A percentile compares a stretch with the other conserved stretches of the same genome.
phyloP scores from a whole-genome alignment of 2,888 invertebrate species.

The Drepana falcataria region DNA sequence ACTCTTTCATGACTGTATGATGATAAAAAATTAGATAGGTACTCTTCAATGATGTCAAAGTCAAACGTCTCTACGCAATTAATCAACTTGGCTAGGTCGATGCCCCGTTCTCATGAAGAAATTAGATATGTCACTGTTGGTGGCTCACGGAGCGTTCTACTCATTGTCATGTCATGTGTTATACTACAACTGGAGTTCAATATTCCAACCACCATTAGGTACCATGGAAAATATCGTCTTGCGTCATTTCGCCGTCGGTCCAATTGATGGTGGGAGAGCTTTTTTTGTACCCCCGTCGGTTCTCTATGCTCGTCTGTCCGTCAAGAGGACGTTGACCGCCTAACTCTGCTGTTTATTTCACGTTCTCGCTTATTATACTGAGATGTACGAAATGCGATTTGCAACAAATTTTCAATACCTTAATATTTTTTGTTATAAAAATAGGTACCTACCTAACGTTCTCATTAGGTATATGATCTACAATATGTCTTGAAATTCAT shows the following conservation, averaged over 20 bases:
- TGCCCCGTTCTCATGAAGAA: conserved; percentile 40
- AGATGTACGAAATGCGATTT: not conserved
- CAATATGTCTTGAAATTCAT: not conserved
- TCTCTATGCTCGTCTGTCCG: conserved; percentile 55
- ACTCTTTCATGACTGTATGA: not conserved
- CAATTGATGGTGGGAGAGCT: conserved; percentile 46
- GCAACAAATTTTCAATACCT: not conserved
- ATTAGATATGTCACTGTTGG: conserved; percentile 49
- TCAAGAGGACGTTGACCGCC: conserved; percentile 68
- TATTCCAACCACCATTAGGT: conserved; percentile 47
- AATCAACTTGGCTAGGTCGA: conserved; percentile 43
- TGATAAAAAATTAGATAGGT: conserved; percentile 1
- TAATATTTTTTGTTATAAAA: too few relatives aligned
- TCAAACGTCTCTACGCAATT: conserved; percentile 20
- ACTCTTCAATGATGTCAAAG: conserved; percentile 17
- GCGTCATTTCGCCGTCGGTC: conserved; percentile 58
- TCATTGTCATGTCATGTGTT: conserved; percentile 40
- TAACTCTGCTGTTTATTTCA: conserved; percentile 60
- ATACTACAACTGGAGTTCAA: conserved; percentile 43
- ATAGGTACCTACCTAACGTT: too few relatives aligned
- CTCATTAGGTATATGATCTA: too few relatives aligned
- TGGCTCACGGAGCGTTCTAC: conserved; percentile 39
- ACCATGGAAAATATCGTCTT: conserved; percentile 53
- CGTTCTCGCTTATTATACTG: conserved; percentile 47
- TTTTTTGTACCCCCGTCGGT: conserved; percentile 65